Evolutionary conservation across 2,113 vertebrate genomes (phyloP).

Genomic region (Todiramphus saurophagus): DNA sequence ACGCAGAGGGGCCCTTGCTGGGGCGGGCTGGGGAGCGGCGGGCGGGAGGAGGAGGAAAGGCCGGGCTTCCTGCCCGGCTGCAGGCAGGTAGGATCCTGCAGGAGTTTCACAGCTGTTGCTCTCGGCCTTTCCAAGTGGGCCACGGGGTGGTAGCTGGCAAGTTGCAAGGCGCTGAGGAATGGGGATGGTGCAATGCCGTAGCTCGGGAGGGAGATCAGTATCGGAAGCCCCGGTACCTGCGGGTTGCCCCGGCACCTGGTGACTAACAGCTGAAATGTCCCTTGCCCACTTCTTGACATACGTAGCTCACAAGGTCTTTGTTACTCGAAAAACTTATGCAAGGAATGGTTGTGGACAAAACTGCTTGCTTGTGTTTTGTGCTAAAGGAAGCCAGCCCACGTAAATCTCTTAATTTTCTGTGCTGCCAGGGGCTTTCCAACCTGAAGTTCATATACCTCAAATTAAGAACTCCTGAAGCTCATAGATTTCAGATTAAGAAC

Average conservation of each 20-base stretch:
- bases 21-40: not conserved
- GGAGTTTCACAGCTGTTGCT: not conserved
- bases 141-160: not conserved
- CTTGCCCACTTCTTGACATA: not conserved
- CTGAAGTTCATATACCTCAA: fast-evolving
- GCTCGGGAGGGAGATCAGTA: not conserved
- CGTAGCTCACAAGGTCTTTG: fast-evolving
- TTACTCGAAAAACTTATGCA: not conserved
- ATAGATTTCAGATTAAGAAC: fast-evolving
- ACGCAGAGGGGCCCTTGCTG: not conserved
- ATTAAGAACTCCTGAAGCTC: not conserved
- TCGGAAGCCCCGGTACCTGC: not conserved
- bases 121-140: not conserved
- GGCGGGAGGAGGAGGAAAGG: not conserved
- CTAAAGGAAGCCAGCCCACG: not conserved
- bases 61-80: not conserved
- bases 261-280: not conserved
- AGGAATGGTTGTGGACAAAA: not conserved
- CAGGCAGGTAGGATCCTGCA: not conserved
- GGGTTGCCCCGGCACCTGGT: not conserved
- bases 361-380: fast-evolving
- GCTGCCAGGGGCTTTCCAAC: not conserved
- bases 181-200: not conserved
- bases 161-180: not conserved
- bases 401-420: not conserved